A percentile compares a stretch with the other conserved stretches of the same genome.
These are phyloP conservation scores for Drosophila peninsularis DNA, from an alignment of 2,888 invertebrate genomes.

Conservation along the genomic window DNA sequence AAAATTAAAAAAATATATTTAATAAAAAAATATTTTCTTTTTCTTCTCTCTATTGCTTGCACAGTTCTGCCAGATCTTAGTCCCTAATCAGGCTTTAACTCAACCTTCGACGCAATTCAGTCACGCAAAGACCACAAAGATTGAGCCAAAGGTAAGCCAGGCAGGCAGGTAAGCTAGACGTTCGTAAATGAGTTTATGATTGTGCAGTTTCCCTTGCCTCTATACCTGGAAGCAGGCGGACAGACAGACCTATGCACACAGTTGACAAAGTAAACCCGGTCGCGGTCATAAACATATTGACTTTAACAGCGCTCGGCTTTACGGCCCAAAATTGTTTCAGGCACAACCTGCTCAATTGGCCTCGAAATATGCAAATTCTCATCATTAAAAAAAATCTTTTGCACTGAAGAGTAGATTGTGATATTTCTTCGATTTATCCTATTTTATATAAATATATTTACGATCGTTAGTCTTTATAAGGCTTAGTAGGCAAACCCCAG, in stretches of 20 bases:
- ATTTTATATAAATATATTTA: too few relatives aligned
- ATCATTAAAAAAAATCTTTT: too few relatives aligned
- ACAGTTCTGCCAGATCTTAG: not conserved
- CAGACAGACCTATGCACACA: slow-evolving; percentile 16
- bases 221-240: slow-evolving; percentile 41
- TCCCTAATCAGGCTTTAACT: not conserved
- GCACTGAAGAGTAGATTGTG: not conserved
- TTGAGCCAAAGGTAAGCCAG: not conserved
- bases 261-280: slow-evolving; percentile 44
- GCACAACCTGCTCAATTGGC: slow-evolving; percentile 16
- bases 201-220: slow-evolving; percentile 45
- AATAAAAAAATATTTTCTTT: too few relatives aligned
- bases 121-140: slow-evolving; percentile 29
- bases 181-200: slow-evolving; percentile 64
- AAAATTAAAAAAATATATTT: too few relatives aligned
- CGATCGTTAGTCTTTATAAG: too few relatives aligned
- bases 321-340: slow-evolving; percentile 24
- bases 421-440: too few relatives aligned
- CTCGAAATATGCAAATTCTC: slow-evolving; percentile 22
- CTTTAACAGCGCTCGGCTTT: slow-evolving; percentile 47
- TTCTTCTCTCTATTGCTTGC: too few relatives aligned
- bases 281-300: slow-evolving; percentile 69
- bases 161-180: slow-evolving; percentile 38
- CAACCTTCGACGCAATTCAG: slow-evolving; percentile 5
- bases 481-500: too few relatives aligned